phyloP scores from a whole-genome alignment of 2,888 invertebrate species.

The Frankliniella intonsa region DNA sequence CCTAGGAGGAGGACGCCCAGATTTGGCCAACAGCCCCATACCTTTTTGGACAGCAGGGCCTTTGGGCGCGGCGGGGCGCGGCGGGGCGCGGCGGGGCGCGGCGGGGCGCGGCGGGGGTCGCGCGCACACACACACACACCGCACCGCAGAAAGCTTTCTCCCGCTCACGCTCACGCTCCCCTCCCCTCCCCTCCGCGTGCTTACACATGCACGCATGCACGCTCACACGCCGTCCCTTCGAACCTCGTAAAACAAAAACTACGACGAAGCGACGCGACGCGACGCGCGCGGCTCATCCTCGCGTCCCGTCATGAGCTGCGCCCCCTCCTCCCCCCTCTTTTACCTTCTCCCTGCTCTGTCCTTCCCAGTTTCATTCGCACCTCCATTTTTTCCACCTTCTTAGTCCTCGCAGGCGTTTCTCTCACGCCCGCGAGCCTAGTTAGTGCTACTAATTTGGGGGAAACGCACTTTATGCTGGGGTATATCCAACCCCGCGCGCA shows the following conservation, averaged over 20 bases:
- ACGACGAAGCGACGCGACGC: too few relatives aligned
- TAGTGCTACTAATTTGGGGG: too few relatives aligned
- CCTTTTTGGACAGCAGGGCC: not conserved
- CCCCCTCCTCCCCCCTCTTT: not conserved
- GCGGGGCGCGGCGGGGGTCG: not conserved
- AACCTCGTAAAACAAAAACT: not conserved
- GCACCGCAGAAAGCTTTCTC: conserved; percentile 21
- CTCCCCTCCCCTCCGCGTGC: not conserved
- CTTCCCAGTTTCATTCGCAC: not conserved
- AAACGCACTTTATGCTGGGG: too few relatives aligned
- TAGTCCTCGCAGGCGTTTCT: too few relatives aligned
- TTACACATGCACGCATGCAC: conserved; percentile 13
- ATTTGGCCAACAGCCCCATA: not conserved
- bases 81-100: not conserved
- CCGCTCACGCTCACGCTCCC: not conserved
- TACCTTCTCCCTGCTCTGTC: not conserved
- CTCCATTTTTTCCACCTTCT: too few relatives aligned
- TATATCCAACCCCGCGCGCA: too few relatives aligned
- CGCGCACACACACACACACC: conserved; percentile 9
- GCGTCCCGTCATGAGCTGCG: not conserved
- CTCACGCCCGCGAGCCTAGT: too few relatives aligned
- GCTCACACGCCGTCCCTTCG: not conserved
- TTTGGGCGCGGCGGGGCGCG: not conserved
- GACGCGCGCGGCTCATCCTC: too few relatives aligned
- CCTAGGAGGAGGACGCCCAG: too few relatives aligned